A percentile compares a stretch with the other conserved stretches of the same genome.
These are phyloP conservation scores for Copidosoma aretas DNA, from an alignment of 2,888 invertebrate genomes.

Conservation along the genomic window DNA sequence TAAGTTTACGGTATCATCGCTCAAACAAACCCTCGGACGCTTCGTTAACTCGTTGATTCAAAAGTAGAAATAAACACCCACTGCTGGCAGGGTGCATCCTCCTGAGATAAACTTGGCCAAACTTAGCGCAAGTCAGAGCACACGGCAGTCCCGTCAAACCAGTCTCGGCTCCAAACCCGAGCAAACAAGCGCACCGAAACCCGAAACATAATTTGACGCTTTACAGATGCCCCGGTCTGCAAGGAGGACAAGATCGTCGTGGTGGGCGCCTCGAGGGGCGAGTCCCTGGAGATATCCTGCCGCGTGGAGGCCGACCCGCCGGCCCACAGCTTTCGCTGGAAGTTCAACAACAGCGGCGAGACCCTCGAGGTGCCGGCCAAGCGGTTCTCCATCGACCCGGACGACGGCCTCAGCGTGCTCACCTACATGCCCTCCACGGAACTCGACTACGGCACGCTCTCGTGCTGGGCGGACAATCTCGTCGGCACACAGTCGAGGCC, in stretches of 20 bases:
- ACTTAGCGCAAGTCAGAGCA: too few relatives aligned
- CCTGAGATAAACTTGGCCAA: too few relatives aligned
- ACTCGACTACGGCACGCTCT: slow-evolving; percentile 86
- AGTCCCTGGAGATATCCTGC: slow-evolving; percentile 85
- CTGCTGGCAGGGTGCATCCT: too few relatives aligned
- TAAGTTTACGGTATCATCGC: too few relatives aligned
- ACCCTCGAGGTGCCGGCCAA: slow-evolving; percentile 83
- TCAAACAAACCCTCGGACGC: too few relatives aligned
- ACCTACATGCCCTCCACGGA: slow-evolving; percentile 68
- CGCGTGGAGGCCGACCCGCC: slow-evolving; percentile 92
- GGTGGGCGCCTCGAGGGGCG: slow-evolving; percentile 87
- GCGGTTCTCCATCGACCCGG: slow-evolving; percentile 72
- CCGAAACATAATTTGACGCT: not conserved
- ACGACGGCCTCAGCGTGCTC: slow-evolving; percentile 71
- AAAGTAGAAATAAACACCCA: too few relatives aligned
- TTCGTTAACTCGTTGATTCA: too few relatives aligned
- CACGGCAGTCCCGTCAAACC: too few relatives aligned
- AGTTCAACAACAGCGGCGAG: slow-evolving; percentile 93
- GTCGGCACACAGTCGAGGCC: slow-evolving; percentile 84
- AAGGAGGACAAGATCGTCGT: slow-evolving; percentile 77
- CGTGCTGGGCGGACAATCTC: slow-evolving; percentile 84
- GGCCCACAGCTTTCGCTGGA: slow-evolving; percentile 89
- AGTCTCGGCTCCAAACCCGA: not conserved
- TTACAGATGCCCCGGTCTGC: slow-evolving; percentile 83
- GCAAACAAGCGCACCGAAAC: not conserved